Conservation (phyloP, 2,113 vertebrate genomes). For the Clinocottus analis region DNA sequence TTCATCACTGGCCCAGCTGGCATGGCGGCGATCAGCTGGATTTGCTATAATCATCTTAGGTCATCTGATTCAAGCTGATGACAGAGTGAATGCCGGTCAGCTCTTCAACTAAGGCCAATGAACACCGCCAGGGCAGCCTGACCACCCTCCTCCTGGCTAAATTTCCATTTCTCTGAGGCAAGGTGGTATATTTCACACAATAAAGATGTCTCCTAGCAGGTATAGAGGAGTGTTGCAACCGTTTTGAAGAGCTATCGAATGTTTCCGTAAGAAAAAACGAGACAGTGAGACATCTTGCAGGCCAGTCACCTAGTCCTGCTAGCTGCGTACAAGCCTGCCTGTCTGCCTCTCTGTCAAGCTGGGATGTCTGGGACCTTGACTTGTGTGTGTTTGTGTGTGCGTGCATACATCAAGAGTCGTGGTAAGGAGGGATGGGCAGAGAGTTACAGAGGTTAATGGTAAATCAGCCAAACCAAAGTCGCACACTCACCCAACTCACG, state of each 20-base stretch:
- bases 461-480: constrained; percentile 84
- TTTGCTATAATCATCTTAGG: constrained; percentile 77
- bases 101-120: constrained; percentile 47
- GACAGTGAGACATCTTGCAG: constrained; percentile 41
- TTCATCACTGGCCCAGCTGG: constrained; percentile 72
- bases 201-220: constrained; percentile 21
- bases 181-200: constrained; percentile 21
- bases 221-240: constrained; percentile 20
- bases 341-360: constrained; percentile 67
- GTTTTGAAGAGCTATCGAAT: constrained; percentile 22
- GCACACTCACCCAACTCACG: constrained; percentile 78
- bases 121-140: constrained; percentile 19
- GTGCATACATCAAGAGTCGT: constrained; percentile 49
- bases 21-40: constrained; percentile 72
- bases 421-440: constrained; percentile 65
- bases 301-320: constrained; percentile 64
- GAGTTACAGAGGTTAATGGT: constrained; percentile 82
- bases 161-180: constrained; percentile 26
- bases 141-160: constrained; percentile 22
- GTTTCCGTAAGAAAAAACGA: constrained; percentile 24
- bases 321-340: constrained; percentile 56
- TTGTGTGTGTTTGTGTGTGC: constrained; percentile 40
- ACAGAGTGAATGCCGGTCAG: constrained; percentile 54
- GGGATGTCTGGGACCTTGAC: constrained; percentile 66
- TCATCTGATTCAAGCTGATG: constrained; percentile 68